Percentiles rank a stretch among this genome's conserved stretches.
phyloP scores from a whole-genome alignment of 2,113 vertebrate species.

The Tenrec ecaudatus region DNA sequence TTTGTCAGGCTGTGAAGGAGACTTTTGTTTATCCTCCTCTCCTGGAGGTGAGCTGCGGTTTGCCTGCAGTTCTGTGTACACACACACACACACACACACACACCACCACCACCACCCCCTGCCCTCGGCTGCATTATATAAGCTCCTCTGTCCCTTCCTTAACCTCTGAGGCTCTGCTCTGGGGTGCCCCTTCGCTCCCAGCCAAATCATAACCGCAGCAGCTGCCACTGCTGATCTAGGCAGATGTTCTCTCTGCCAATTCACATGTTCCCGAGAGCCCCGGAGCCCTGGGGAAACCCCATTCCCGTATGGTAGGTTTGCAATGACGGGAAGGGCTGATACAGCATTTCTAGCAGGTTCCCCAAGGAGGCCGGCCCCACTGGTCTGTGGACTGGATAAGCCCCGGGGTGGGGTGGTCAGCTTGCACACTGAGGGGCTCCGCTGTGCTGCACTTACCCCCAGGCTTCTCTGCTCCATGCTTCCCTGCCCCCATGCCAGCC shows the following conservation, averaged over 20 bases:
- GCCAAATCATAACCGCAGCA: background rate
- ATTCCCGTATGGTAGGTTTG: background rate
- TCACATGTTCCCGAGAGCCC: background rate
- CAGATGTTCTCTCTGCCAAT: background rate
- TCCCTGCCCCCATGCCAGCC: background rate
- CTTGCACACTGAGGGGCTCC: background rate
- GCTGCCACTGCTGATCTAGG: background rate
- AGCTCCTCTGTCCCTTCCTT: slow-evolving; percentile 1
- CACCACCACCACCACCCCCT: background rate
- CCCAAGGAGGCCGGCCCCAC: rapidly evolving
- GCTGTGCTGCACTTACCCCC: background rate
- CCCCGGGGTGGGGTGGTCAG: background rate
- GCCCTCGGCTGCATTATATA: background rate
- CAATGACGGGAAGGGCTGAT: background rate
- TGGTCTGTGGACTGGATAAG: background rate
- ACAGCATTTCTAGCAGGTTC: background rate
- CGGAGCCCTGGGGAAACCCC: background rate
- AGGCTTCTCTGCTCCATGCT: background rate
- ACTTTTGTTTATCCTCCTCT: slow-evolving; percentile 33
- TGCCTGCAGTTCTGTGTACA: background rate
- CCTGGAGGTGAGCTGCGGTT: slow-evolving; percentile 23
- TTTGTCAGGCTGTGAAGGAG: slow-evolving; percentile 36
- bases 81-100: background rate
- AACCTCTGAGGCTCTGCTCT: background rate
- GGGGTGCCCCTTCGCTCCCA: background rate